A percentile compares a stretch with the other conserved stretches of the same genome.
Conservation (phyloP, 2,888 invertebrate genomes). For the Creontiades dilutus region DNA sequence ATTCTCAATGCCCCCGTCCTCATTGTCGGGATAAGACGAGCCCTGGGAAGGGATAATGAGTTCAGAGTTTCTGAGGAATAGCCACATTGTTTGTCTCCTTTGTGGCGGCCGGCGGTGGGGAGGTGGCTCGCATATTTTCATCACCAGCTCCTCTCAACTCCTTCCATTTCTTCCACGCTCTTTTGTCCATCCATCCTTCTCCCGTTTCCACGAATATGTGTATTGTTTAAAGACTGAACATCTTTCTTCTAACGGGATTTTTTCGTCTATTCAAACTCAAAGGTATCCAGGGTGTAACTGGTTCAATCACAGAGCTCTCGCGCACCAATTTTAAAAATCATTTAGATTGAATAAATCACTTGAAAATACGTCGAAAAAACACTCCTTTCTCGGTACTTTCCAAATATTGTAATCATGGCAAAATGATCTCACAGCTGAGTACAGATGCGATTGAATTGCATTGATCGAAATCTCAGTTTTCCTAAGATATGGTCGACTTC, state of each 20-base stretch:
- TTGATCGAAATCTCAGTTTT: too few relatives aligned
- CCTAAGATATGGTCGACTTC: too few relatives aligned
- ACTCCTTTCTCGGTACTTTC: too few relatives aligned
- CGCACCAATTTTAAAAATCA: too few relatives aligned
- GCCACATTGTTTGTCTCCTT: conserved; percentile 57
- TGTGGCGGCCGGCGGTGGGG: background rate
- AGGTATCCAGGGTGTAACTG: too few relatives aligned
- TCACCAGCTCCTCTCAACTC: background rate
- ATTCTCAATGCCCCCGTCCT: background rate
- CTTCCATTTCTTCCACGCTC: conserved; percentile 1
- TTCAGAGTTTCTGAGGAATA: conserved; percentile 59
- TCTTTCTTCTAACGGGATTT: background rate
- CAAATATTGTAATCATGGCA: too few relatives aligned
- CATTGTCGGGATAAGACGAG: conserved; percentile 34
- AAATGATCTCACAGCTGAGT: too few relatives aligned
- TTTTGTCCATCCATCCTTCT: conserved; percentile 3
- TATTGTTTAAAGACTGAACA: conserved; percentile 15
- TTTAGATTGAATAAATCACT: too few relatives aligned
- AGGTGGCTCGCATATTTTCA: conserved; percentile 38
- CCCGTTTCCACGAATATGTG: conserved; percentile 24
- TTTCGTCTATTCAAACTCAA: too few relatives aligned
- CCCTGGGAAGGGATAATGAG: conserved; percentile 45
- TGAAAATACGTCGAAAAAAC: too few relatives aligned
- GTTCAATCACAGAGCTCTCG: too few relatives aligned
- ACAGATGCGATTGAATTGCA: too few relatives aligned